phyloP scores from a whole-genome alignment of 2,113 vertebrate species.

The Pedionomus torquatus region DNA sequence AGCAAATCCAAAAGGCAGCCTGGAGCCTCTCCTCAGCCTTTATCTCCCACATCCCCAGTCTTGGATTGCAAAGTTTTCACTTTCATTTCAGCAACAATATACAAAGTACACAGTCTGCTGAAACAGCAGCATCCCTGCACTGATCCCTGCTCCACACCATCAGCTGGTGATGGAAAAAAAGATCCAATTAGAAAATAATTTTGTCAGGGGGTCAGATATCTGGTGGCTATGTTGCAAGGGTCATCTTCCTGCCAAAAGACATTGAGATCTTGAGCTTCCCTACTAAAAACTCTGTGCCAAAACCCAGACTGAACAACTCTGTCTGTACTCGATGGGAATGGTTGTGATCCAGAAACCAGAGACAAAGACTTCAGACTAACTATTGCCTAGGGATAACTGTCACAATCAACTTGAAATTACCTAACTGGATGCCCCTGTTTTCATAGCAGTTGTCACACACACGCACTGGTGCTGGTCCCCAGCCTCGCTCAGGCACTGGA shows the following conservation, averaged over 20 bases:
- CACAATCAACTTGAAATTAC: constrained; percentile 68
- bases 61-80: neutral
- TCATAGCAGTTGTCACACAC: constrained; percentile 95
- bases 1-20: neutral
- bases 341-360: neutral
- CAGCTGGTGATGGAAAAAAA: neutral
- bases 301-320: neutral
- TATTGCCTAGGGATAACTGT: neutral
- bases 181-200: neutral
- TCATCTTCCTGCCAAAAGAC: neutral
- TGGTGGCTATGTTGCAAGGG: neutral
- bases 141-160: neutral
- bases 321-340: neutral
- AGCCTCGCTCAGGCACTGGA: constrained; percentile 94
- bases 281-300: neutral
- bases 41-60: neutral
- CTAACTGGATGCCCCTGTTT: constrained; percentile 82
- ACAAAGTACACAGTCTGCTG: neutral
- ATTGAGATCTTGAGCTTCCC: neutral
- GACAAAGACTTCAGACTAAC: neutral
- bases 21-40: neutral
- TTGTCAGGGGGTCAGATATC: neutral
- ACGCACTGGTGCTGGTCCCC: constrained; percentile 91
- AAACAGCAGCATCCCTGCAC: neutral
- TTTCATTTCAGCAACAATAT: neutral